phyloP scores from a whole-genome alignment of 1,140 invertebrate genomes.

The Aculops lycopersici region DNA sequence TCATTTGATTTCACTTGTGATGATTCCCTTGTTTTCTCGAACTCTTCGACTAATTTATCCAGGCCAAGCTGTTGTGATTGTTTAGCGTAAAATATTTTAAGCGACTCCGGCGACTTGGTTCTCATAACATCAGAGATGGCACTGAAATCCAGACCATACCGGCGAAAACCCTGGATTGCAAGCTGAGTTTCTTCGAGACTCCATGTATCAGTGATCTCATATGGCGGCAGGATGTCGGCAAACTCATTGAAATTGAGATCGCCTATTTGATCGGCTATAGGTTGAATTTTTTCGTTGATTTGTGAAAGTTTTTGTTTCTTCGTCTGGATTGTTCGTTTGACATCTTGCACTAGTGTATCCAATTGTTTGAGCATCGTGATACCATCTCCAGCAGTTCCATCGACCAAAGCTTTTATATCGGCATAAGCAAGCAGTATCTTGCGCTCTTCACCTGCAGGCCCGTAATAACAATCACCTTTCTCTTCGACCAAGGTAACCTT shows the following conservation, averaged over 20 bases:
- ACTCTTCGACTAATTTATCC: not conserved
- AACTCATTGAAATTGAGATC: not conserved
- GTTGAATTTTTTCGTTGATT: constrained; percentile 25
- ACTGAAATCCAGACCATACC: not conserved
- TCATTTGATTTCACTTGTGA: no score
- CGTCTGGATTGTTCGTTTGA: constrained; percentile 76
- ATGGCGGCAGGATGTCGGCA: not conserved
- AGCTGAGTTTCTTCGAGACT: not conserved
- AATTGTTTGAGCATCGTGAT: constrained; percentile 54
- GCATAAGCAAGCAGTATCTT: constrained; percentile 92
- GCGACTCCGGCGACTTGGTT: not conserved
- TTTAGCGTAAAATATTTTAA: not conserved
- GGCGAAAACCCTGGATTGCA: not conserved
- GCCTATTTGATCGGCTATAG: not conserved
- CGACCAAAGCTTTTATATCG: constrained; percentile 57
- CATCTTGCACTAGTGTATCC: constrained; percentile 62
- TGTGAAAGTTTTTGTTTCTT: constrained; percentile 69
- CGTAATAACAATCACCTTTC: constrained; percentile 21
- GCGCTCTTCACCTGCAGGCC: constrained; percentile 38
- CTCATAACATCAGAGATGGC: not conserved
- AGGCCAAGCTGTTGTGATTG: not conserved
- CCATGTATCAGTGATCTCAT: not conserved
- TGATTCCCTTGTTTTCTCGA: no score
- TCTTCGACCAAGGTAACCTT: no score
- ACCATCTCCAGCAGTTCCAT: constrained; percentile 29